Percentiles rank a stretch among this genome's conserved stretches.
phyloP scores from a whole-genome alignment of 1,140 invertebrate species.

The Lerema accius region DNA sequence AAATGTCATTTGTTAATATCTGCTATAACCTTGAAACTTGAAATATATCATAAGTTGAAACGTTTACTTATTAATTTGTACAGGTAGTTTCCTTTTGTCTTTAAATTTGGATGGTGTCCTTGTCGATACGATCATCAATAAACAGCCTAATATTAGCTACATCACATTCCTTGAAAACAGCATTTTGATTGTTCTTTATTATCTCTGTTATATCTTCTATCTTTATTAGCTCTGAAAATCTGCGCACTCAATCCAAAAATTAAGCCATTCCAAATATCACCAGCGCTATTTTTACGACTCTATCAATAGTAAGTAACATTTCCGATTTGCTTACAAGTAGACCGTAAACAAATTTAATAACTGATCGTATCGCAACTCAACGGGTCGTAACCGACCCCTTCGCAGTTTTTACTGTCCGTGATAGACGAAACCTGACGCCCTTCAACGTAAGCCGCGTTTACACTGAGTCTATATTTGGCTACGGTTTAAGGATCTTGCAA shows the following conservation, averaged over 20 bases:
- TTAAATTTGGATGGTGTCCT: too few relatives aligned
- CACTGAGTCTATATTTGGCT: neutral
- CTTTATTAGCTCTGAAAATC: neutral
- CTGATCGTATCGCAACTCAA: constrained; percentile 17
- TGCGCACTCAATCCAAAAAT: neutral
- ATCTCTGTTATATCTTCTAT: too few relatives aligned
- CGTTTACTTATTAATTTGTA: too few relatives aligned
- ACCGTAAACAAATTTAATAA: constrained; percentile 27
- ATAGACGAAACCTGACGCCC: constrained; percentile 23
- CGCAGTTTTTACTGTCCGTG: constrained; percentile 28
- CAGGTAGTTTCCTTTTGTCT: too few relatives aligned
- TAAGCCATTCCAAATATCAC: neutral
- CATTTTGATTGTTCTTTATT: too few relatives aligned
- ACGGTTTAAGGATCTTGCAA: neutral
- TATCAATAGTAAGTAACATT: constrained; percentile 20
- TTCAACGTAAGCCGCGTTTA: neutral
- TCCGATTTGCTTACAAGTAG: constrained; percentile 21
- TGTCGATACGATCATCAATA: too few relatives aligned
- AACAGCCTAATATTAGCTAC: too few relatives aligned
- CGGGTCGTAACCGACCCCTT: constrained; percentile 26
- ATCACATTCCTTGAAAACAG: too few relatives aligned
- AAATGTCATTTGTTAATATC: too few relatives aligned
- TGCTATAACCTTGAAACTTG: too few relatives aligned
- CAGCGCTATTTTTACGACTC: constrained; percentile 11
- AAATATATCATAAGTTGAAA: too few relatives aligned